phyloP scores from a whole-genome alignment of 2,888 invertebrate species.

The Spilosoma lubricipeda region DNA sequence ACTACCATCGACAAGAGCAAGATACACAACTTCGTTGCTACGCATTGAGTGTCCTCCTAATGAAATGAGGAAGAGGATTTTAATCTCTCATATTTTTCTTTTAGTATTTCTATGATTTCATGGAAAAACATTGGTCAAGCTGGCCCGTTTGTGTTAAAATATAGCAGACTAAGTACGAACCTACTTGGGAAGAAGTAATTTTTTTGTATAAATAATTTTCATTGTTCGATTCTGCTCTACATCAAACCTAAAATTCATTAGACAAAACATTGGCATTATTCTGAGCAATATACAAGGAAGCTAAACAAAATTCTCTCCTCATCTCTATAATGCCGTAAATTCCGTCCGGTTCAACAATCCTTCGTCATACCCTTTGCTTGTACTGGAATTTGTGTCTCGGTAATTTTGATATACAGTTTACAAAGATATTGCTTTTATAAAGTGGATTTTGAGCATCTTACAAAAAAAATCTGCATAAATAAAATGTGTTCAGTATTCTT shows the following conservation, averaged over 20 bases:
- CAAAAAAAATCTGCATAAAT: background rate
- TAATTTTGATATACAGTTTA: slow-evolving; percentile 51
- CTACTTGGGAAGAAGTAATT: too few relatives aligned
- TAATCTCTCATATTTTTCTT: too few relatives aligned
- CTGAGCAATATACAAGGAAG: background rate
- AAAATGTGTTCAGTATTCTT: background rate
- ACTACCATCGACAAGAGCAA: too few relatives aligned
- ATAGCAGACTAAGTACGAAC: too few relatives aligned
- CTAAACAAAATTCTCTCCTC: slow-evolving; percentile 20
- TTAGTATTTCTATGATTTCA: too few relatives aligned
- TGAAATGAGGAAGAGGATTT: too few relatives aligned
- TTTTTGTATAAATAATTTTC: background rate
- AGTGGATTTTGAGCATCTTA: slow-evolving; percentile 28
- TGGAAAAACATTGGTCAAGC: too few relatives aligned
- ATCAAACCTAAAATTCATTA: background rate
- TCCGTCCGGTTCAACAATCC: slow-evolving; percentile 33
- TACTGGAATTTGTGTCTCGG: slow-evolving; percentile 47
- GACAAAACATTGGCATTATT: background rate
- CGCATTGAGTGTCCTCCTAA: too few relatives aligned
- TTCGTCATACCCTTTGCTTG: slow-evolving; percentile 36
- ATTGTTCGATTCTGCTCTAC: background rate
- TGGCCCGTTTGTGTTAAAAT: too few relatives aligned
- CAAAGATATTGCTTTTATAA: slow-evolving; percentile 37
- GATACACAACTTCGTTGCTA: too few relatives aligned
- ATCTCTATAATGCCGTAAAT: slow-evolving; percentile 31